Evolutionary conservation across 1,140 invertebrate species (phyloP), one percentile per base, ranked within the genome.

Genomic region (Drosophila funebris): DNA sequence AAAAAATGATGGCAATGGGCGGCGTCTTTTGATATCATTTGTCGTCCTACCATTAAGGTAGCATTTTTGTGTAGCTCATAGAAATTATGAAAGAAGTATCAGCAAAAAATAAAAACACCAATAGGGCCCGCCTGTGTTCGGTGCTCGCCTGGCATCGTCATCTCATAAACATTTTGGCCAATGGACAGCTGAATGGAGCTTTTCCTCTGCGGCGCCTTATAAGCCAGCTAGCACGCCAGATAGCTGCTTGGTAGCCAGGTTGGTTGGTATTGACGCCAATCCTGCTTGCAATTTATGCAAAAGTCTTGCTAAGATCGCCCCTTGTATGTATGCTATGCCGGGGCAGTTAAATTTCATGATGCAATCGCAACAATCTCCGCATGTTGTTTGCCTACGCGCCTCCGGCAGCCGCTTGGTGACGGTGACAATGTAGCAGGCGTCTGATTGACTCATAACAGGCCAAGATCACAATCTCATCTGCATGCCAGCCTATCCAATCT

Each of bases 381-480:
- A 56, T 83, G 76, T 83, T 82, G 73, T 79, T 73, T 75, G 58
- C 63, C 82, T 84, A 73, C 67, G 78, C 71, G 75, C 82, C 73
- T 54, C 63, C 53, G 82, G 82, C 82, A 66, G 44, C 60, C 22
- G 13, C 78, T 43, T 68, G 85, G 78, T 85, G 83, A 82, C 76
- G 78, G 78, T 85, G 82, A 85, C 82, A 85, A 87, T 85, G 81
- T 84, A 81, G 69, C 74, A 78, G 70, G 81, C 77, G 61, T 87
- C 82, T 85, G 82, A 85, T 85, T 88, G 82, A 85, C 82, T 85
- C 83, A 85, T 85, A 85, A 82, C 83, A 85, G 81, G 78, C 82
- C 70, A 75, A 78, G 78, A 85, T 88, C 70, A 56, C 82, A 85
- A 88, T 88, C 83, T 88, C 56, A 82, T 71, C 80, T 78, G 82